Base-by-base conservation (phyloP, 2,888 invertebrate species). In the Hirudinaria manillensis region DNA sequence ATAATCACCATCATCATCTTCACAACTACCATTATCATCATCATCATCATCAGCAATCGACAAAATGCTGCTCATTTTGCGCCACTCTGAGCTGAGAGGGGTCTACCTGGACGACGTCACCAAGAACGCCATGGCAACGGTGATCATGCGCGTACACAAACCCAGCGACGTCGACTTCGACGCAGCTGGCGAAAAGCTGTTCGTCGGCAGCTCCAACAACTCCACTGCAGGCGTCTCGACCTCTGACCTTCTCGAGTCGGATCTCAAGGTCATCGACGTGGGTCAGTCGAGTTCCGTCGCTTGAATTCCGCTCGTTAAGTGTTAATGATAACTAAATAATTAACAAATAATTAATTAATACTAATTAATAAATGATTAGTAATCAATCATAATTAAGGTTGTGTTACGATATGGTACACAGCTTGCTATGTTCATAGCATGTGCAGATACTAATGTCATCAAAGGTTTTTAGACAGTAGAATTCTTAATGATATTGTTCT, bases 101-200 rank as follows among this genome's bases (percentile, higher is more conserved):
- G 91, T 94, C 77, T 92, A 93, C 85, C 86, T 92, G 79, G 88
- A 89, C 77, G 89, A 90, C 84, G 91, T 92, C 3, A 89, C 89
- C 83, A 90, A 89, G 84, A 91, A 91, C 83, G 90, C 91, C 65
- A 91, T 93, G 80, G 93, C 94, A 16, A 91, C 93, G 29, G 90
- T 93, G 79, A 89, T 91, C 76, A 86, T 89, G 70, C 90, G 91
- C 51, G 88, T 90, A 85, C 75, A 70, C 21, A 82, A 82, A 79
- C 89, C 90, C 45, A 88, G 88, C 74, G 93, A 91, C 2, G 89
- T 94, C 83, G 92, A 92, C 55, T 88, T 93, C 76, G 93, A 94
- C 87, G 92, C 92, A 91, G 88, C 91, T 76, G 91, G 92, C 24
- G 87, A 89, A 68, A 88, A 91, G 82, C 87, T 92, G 85, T 92